Conservation (phyloP, 2,797 vertebrate genomes). For the Acridotheres tristis region DNA sequence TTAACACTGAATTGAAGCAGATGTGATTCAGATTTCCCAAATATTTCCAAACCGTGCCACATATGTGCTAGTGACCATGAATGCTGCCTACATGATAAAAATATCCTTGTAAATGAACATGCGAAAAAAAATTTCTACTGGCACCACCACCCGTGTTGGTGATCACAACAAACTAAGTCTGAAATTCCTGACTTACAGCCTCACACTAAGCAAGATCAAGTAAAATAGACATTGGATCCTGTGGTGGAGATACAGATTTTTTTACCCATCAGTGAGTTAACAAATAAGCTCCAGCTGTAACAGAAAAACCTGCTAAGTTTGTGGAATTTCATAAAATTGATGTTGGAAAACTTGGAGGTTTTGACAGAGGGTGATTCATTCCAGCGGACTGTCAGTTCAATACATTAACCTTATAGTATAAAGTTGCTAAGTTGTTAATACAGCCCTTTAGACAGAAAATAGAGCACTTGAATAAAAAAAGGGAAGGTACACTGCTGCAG, state of each 20-base stretch:
- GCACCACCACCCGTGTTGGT: background rate
- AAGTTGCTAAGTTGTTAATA: background rate
- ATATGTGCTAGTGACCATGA: background rate
- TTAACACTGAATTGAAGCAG: background rate
- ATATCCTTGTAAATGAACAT: background rate
- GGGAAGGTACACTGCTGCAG: background rate
- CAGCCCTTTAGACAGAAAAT: background rate
- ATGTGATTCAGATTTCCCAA: background rate
- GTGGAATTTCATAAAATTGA: background rate
- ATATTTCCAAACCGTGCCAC: background rate
- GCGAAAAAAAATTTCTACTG: background rate
- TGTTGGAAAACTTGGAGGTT: background rate
- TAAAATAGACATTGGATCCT: background rate
- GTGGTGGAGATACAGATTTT: background rate
- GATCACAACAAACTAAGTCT: background rate
- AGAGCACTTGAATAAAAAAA: background rate
- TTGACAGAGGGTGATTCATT: background rate
- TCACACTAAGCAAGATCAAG: background rate
- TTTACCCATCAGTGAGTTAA: background rate
- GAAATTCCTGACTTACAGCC: background rate
- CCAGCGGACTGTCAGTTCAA: background rate
- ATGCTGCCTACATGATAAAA: background rate
- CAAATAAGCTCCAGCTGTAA: background rate
- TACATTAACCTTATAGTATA: fast-evolving
- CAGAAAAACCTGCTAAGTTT: background rate